phyloP scores from a whole-genome alignment of 2,797 vertebrate genomes.

The Etheostoma nigrum region DNA sequence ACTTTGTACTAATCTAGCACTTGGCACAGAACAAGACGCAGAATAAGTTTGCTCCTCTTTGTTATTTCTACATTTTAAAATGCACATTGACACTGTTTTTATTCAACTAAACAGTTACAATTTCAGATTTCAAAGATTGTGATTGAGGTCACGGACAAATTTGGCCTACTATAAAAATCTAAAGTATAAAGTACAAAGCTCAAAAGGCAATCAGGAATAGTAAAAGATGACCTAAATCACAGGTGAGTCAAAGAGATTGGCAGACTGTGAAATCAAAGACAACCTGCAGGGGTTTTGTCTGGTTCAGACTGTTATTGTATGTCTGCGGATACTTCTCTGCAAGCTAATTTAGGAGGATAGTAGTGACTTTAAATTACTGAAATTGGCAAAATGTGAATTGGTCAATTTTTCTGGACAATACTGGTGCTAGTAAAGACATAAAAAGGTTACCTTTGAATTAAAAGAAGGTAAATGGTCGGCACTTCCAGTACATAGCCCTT shows the following conservation, averaged over 20 bases:
- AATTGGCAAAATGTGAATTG: background rate
- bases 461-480: background rate
- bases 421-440: background rate
- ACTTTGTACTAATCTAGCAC: background rate
- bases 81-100: background rate
- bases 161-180: background rate
- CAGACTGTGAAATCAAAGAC: constrained; percentile 19
- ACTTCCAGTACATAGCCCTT: background rate
- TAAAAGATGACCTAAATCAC: constrained; percentile 27
- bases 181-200: background rate
- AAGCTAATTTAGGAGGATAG: background rate
- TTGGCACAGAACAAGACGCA: background rate
- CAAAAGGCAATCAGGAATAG: background rate
- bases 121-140: constrained; percentile 5
- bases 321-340: background rate
- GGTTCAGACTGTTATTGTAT: background rate
- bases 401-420: background rate
- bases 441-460: background rate
- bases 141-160: background rate
- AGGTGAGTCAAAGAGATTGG: constrained; percentile 36
- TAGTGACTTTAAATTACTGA: background rate
- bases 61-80: too few species aligned
- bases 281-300: constrained; percentile 17
- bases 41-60: background rate
- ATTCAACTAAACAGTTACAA: background rate